These are phyloP conservation scores for Chauna torquata DNA, from an alignment of 2,113 vertebrate species.

Conservation along the genomic window DNA sequence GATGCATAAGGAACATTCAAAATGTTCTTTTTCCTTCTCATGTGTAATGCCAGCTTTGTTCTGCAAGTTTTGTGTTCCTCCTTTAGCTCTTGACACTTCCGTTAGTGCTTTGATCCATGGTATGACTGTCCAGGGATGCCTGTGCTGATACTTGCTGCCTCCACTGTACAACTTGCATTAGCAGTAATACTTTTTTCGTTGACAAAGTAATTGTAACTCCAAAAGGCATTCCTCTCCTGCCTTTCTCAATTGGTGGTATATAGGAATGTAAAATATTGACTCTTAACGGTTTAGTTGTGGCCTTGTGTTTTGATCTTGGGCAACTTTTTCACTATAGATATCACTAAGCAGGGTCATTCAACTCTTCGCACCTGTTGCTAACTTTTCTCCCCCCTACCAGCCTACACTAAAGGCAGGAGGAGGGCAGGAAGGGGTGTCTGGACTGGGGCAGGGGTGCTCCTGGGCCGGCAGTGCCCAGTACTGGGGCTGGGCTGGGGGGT, in stretches of 20 bases:
- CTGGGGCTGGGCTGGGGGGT: neutral
- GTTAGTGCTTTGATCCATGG: neutral
- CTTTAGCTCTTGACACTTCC: neutral
- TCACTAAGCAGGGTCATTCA: neutral
- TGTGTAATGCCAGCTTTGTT: neutral
- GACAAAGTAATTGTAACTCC: neutral
- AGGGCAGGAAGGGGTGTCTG: neutral
- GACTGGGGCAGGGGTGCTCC: neutral
- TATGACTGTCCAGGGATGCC: neutral
- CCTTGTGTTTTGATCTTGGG: neutral
- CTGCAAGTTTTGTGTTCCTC: neutral
- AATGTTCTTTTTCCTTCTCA: neutral
- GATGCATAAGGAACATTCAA: neutral
- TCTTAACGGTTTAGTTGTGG: neutral
- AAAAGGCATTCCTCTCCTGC: neutral
- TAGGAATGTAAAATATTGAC: neutral
- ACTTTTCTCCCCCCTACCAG: neutral
- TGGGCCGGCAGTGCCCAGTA: neutral
- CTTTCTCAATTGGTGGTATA: neutral
- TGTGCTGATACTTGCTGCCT: neutral
- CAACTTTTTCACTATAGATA: neutral
- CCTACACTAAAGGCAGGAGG: neutral
- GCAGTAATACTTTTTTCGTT: neutral
- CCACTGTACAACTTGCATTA: neutral
- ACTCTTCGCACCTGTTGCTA: neutral